Evolutionary conservation across 2,888 invertebrate genomes (phyloP), one percentile per base, ranked within the genome.

Genomic region (Thera obeliscata): DNA sequence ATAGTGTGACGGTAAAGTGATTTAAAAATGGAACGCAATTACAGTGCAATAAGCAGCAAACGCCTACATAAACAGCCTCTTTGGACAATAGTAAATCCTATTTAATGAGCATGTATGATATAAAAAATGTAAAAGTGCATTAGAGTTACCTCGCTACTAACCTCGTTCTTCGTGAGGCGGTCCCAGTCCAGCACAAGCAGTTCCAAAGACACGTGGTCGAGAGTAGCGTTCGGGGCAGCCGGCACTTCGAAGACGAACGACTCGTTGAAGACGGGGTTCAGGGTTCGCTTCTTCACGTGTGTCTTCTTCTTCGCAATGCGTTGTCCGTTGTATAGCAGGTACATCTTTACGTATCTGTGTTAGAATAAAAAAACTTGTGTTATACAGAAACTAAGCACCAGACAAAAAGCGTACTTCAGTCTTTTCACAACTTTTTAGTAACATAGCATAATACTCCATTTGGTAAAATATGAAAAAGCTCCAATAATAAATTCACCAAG

Each of bases 251-350:
- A 99, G 64, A 98, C 98, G 91, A 99, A 99, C 63, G 98, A 98
- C 93, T 99, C 99, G 94, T 99, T 99, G 95, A 99, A 99, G 65
- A 99, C 99, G 0, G 99, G 99, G 94, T 98, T 98, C 78, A 99
- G 94, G 0, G 99, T 99, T 66, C 99, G 96, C 90, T 99, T 99
- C 95, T 99, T 99, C 59, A 99, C 99, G 88, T 99, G 99, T 0
- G 99, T 99, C 95, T 99, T 99, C 95, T 99, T 99, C 95, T 99
- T 99, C 59, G 98, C 98, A 81, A 99, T 98, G 74, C 99, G 96
- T 87, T 99, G 99, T n/a, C 98, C 98, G 91, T 99, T 98, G 94
- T 97, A 98, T 64, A 99, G 94, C 79, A 99, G 95, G 91, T 99
- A 99, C 90, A 99, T 98, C 92, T 99, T 99, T 59, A 99, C 99